phyloP scores from a whole-genome alignment of 2,113 vertebrate genomes.

The Urocynchramus pylzowi region DNA sequence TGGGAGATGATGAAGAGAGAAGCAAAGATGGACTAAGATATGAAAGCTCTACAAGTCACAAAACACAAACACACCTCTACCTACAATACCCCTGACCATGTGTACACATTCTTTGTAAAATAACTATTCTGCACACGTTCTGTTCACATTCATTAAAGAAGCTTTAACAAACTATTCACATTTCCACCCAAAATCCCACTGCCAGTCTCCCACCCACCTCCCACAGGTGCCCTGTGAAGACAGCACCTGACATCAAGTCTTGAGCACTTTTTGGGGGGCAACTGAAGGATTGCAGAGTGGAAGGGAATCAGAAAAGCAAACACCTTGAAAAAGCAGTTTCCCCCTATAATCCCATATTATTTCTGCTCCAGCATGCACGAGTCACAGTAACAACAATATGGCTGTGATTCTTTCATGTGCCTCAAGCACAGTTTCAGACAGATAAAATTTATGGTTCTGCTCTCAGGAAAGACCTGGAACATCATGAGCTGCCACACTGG shows the following conservation, averaged over 20 bases:
- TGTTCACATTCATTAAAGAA: neutral
- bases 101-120: neutral
- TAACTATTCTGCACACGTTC: neutral
- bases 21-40: neutral
- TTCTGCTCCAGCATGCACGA: accelerated
- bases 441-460: neutral
- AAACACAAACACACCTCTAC: neutral
- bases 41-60: neutral
- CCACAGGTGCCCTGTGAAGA: neutral
- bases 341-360: neutral
- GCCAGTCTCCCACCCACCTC: neutral
- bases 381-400: neutral
- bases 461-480: neutral
- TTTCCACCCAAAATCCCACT: neutral
- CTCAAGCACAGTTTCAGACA: neutral
- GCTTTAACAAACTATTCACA: neutral
- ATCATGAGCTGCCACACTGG: neutral
- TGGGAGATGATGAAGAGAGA: neutral
- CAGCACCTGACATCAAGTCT: neutral
- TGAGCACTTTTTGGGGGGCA: neutral
- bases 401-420: neutral
- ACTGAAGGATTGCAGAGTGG: neutral
- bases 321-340: neutral
- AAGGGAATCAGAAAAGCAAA: neutral
- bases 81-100: no score